phyloP scores from a whole-genome alignment of 2,797 vertebrate species.

The Chromobotia macracanthus region DNA sequence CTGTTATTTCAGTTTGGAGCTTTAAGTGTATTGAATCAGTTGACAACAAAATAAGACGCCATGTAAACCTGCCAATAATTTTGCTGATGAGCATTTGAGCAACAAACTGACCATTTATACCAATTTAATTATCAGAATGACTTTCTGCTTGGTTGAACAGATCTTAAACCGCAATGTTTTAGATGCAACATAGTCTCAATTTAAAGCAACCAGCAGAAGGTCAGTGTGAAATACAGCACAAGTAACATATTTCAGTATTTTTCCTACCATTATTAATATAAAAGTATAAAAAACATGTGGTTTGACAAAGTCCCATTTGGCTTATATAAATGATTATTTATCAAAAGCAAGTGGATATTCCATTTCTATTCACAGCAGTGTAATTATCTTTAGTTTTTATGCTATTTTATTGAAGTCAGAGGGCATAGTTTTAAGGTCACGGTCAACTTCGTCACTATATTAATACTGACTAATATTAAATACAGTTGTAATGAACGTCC shows the following conservation, averaged over 20 bases:
- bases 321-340: constrained; percentile 8
- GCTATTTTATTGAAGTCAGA: constrained; percentile 36
- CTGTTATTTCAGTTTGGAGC: constrained; percentile 9
- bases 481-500: neutral
- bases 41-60: neutral
- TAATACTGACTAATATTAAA: neutral
- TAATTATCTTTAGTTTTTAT: constrained; percentile 45
- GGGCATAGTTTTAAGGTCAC: constrained; percentile 23
- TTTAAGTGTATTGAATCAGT: neutral
- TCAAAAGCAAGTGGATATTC: constrained; percentile 11
- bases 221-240: constrained; percentile 8
- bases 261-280: constrained; percentile 23
- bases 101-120: neutral
- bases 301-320: constrained; percentile 14
- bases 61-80: neutral
- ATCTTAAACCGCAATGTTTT: neutral
- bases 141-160: neutral
- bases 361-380: constrained; percentile 26
- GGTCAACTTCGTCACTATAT: constrained; percentile 45
- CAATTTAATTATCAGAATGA: neutral
- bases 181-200: constrained; percentile 23
- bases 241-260: constrained; percentile 1
- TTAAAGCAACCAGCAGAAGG: neutral
- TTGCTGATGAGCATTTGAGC: neutral
- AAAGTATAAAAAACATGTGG: constrained; percentile 22